These are phyloP conservation scores for Agrypnus murinus DNA, from an alignment of 2,888 invertebrate genomes.

Conservation along the genomic window DNA sequence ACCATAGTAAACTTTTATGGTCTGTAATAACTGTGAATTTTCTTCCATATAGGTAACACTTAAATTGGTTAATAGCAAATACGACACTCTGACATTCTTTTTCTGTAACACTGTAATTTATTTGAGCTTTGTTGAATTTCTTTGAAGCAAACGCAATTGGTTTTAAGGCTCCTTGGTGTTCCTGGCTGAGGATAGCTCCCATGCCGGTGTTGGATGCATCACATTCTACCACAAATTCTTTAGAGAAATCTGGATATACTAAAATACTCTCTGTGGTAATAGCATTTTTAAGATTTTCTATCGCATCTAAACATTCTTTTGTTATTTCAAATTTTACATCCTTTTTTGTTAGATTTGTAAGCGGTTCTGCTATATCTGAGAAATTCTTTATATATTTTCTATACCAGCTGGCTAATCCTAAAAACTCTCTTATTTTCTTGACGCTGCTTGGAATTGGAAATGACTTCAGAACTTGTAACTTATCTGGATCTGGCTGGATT, in stretches of 20 bases:
- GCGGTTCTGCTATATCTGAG: neutral
- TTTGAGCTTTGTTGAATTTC: slow-evolving; percentile 6
- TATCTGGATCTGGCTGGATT: neutral
- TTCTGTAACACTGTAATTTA: slow-evolving; percentile 12
- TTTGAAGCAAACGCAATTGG: neutral
- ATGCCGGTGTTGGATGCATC: slow-evolving; percentile 7
- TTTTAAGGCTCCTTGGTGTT: neutral
- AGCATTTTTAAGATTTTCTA: neutral
- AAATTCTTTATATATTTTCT: neutral
- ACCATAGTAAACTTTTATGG: neutral
- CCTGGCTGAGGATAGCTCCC: slow-evolving; percentile 4
- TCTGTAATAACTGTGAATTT: slow-evolving; percentile 24
- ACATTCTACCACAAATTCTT: neutral
- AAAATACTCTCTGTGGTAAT: neutral
- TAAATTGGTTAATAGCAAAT: slow-evolving; percentile 20
- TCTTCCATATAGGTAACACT: slow-evolving; percentile 13
- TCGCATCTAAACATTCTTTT: no score
- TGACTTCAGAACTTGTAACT: neutral
- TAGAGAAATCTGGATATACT: neutral
- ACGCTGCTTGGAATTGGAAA: neutral
- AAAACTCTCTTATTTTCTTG: neutral
- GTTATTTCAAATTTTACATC: no score
- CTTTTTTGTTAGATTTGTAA: neutral
- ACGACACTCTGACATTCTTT: slow-evolving; percentile 1
- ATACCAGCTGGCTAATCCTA: neutral